Evolutionary conservation across 2,113 vertebrate genomes (phyloP).

Genomic region (Thinocorus orbignyianus): DNA sequence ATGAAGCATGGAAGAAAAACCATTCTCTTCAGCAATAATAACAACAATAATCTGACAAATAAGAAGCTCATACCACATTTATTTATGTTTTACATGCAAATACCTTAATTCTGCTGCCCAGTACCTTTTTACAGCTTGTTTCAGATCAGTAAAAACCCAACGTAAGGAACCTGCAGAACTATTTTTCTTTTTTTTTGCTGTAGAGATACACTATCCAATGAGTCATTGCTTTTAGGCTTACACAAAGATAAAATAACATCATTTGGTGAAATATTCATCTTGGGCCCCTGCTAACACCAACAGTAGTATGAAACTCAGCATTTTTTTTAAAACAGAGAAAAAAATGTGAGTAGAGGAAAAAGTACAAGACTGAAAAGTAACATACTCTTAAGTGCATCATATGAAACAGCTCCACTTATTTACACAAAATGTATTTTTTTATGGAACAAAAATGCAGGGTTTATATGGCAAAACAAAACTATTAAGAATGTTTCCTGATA

Average conservation of each 20-base stretch:
- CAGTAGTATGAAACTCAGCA: neutral
- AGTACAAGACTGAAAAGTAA: neutral
- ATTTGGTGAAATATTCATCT: neutral
- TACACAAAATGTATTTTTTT: neutral
- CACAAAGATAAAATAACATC: neutral
- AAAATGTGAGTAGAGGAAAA: accelerated
- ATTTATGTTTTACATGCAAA: neutral
- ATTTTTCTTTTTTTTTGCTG: neutral
- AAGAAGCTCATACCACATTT: neutral
- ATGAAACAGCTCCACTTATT: neutral
- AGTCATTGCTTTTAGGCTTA: constrained; percentile 12
- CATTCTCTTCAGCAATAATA: neutral
- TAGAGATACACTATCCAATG: neutral
- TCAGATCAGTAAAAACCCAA: neutral
- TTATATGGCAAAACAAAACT: neutral
- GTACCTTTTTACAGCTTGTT: neutral
- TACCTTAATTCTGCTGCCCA: neutral
- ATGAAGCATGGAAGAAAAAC: neutral
- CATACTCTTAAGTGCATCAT: neutral
- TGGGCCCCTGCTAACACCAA: neutral
- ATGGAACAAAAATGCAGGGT: neutral
- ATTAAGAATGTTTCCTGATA: neutral
- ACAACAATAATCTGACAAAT: neutral
- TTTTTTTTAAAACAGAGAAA: neutral
- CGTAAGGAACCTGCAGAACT: neutral